Conservation (phyloP, 2,113 vertebrate species). For the Pyrgilauda ruficollis region DNA sequence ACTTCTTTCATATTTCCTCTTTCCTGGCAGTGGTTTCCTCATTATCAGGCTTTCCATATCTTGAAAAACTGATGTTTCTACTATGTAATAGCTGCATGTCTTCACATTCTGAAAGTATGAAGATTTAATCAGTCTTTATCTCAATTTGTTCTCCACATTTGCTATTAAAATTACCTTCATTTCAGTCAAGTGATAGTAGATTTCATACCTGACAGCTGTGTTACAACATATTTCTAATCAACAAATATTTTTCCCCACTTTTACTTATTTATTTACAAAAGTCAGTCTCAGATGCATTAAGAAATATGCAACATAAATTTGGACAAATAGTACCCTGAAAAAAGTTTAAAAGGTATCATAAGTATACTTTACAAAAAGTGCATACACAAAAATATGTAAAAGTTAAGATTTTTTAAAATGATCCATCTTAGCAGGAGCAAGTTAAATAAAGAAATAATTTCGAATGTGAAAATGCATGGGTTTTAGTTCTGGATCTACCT, state of each 20-base stretch:
- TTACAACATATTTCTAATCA: background rate
- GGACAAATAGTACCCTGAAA: background rate
- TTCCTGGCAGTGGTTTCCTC: background rate
- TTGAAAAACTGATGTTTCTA: background rate
- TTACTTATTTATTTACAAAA: background rate
- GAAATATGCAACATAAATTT: background rate
- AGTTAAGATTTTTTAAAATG: background rate
- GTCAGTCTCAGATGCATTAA: background rate
- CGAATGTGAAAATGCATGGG: background rate
- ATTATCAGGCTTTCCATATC: background rate
- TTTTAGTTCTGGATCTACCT: background rate
- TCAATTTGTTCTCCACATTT: background rate
- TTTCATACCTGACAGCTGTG: background rate
- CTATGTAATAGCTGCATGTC: background rate
- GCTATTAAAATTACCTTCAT: background rate
- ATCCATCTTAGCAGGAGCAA: background rate
- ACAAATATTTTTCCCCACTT: background rate
- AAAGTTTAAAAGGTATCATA: background rate
- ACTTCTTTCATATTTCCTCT: background rate
- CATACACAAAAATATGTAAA: background rate
- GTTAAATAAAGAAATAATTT: background rate
- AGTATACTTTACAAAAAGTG: background rate
- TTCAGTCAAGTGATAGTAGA: background rate
- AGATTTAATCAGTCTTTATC: background rate
- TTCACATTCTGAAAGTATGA: background rate